Evolutionary conservation across 2,797 vertebrate genomes (phyloP), one percentile per base, ranked within the genome.

Genomic region (Argentina silus): DNA sequence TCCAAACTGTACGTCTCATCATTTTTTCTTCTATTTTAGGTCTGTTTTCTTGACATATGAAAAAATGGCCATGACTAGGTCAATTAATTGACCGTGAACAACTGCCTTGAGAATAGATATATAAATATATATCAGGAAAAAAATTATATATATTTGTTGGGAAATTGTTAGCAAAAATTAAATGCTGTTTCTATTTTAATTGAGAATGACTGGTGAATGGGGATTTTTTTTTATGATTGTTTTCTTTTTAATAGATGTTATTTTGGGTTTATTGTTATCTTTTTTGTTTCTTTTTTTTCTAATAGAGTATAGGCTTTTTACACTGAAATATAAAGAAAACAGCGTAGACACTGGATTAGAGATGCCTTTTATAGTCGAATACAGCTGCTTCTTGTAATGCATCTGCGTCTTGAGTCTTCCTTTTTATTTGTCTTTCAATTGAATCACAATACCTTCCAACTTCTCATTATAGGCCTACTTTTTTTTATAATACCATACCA

Each of bases 271-370:
- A 87, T 81, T 86, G 81, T 80, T 80, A 48, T 78, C 69, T 57
- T 69, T 72, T 88, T 87, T 88, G 56, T 85, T 74, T 73, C 27
- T 72, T 84, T 87, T 89, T 93, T 93, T 93, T 92, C 93, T 92
- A 87, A 87, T 93, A 91, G 89, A 92, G 69, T 92, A 85, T 93
- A 93, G 91, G 87, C 90, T 94, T 94, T 94, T 93, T 94, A 95
- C 93, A 94, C 93, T 95, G 93, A 94, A 92, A 88, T 87, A 91
- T 90, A 91, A 93, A 92, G 82, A 91, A 90, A 91, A 92, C 86
- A 73, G 90, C 90, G 88, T 93, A 94, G 88, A 95, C 93, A 95
- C 93, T 95, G 93, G 93, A 94, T 89, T 93, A 92, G 91, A 89
- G 85, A 92, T 93, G 92, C 91, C 86, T 94, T n/a, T 94, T 92